These are phyloP conservation scores for Cottoperca gobio DNA, from an alignment of 2,797 vertebrate genomes.

Conservation along the genomic window DNA sequence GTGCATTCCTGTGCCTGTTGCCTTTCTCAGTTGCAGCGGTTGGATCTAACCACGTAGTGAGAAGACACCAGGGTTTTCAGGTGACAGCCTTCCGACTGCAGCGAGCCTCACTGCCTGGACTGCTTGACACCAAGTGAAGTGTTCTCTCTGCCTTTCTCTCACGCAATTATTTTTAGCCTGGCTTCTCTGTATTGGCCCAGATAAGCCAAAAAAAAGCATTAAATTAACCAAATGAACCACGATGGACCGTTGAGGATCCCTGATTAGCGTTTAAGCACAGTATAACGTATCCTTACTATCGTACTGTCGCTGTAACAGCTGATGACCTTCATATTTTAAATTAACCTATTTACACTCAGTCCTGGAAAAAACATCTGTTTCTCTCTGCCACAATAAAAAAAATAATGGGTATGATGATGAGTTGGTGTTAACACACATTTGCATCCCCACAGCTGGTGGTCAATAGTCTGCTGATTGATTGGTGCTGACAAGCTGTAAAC, in stretches of 20 bases:
- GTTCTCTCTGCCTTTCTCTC: constrained; percentile 6
- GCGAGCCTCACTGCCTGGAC: constrained; percentile 23
- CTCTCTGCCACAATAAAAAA: neutral
- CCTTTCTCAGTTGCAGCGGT: constrained; percentile 16
- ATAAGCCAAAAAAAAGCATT: constrained; percentile 56
- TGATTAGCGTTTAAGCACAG: constrained; percentile 24
- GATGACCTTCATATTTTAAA: constrained; percentile 11
- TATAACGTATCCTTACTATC: neutral
- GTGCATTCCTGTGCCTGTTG: constrained; percentile 29
- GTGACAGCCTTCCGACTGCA: constrained; percentile 34
- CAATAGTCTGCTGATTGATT: constrained; percentile 55
- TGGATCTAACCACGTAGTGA: constrained; percentile 5
- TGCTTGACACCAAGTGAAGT: constrained; percentile 35
- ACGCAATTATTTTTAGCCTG: constrained; percentile 63
- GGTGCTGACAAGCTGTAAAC: constrained; percentile 43
- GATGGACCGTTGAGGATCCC: neutral
- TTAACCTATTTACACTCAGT: neutral
- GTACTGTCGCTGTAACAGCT: neutral
- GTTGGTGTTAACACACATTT: constrained; percentile 20
- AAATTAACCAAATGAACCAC: constrained; percentile 52
- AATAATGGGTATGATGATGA: neutral
- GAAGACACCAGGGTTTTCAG: constrained; percentile 39
- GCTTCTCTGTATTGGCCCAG: constrained; percentile 58
- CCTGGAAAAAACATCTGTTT: neutral
- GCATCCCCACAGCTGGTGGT: constrained; percentile 32